Conservation (phyloP, 2,113 vertebrate genomes). For the cat (Felis catus) region F.catus_Fca126_mat1.0 CM031419.1:134324001-134324500, state of each 20-base stretch:
- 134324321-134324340: constrained; percentile 48
- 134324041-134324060: neutral
- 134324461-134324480: neutral
- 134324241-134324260: constrained; percentile 73
- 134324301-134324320: constrained; percentile 72
- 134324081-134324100: neutral
- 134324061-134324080: neutral
- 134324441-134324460: constrained; percentile 31
- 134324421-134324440: neutral
- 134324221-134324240: constrained; percentile 68
- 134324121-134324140: constrained; percentile 51
- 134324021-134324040: constrained; percentile 36
- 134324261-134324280: constrained; percentile 74
- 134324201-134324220: constrained; percentile 74
- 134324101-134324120: constrained; percentile 46
- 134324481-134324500: neutral
- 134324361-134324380: constrained; percentile 40
- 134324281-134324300: constrained; percentile 42
- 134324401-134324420: constrained; percentile 8
- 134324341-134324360: constrained; percentile 42
- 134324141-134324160: constrained; percentile 68
- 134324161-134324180: constrained; percentile 74
- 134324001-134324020: constrained; percentile 30
- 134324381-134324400: constrained; percentile 20
- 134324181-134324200: constrained; percentile 71